Base-by-base conservation (phyloP, 2,888 invertebrate species). In the Stenolophus ochropezus region DNA sequence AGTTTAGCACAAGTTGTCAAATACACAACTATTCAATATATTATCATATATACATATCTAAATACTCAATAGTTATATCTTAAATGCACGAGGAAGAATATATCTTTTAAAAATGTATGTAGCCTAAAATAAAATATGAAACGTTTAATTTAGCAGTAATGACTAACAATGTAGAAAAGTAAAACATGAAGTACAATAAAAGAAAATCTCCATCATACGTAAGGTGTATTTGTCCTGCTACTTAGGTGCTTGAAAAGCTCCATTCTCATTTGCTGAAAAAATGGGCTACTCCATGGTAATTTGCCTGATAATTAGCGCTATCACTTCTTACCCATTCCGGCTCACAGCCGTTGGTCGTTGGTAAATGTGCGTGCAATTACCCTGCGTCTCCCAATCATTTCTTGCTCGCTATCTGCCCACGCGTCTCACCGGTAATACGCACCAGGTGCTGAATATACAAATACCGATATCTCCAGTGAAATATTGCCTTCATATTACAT, bases 291-390 rank as follows among this genome's bases (percentile, higher is more conserved):
- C 20, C 53, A 53, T 53, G 16, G 16, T 53, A 53, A 53, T 53
- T 53, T 18, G 53, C 53, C 6, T 18, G 18, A 4, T 53, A 53
- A 53, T 53, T 53, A 53, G 53, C 16, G 3, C 18, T 14, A 53
- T 53, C 53, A 53, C 20, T 53, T 53, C 53, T 53, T 53, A 53
- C 53, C 53, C 4, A 18, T 53, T 53, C 53, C 6, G 18, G 53
- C 53, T 53, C 16, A 18, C 18, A 53, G n/a, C n/a, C n/a, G 53
- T 18, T 8, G 6, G 53, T 18, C 53, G 53, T 53, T 53, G 20
- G 20, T 53, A 53, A 53, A 53, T 53, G 53, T 18, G 53, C 53
- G 53, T 53, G 18, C 53, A 53, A 53, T 53, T 53, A 16, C 53
- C 16, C 8, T 20, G n/a, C 16, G 49, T 49, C 49, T 6, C n/a